phyloP scores from a whole-genome alignment of 23 tunicate species.

The Phallusia fumigata region DNA sequence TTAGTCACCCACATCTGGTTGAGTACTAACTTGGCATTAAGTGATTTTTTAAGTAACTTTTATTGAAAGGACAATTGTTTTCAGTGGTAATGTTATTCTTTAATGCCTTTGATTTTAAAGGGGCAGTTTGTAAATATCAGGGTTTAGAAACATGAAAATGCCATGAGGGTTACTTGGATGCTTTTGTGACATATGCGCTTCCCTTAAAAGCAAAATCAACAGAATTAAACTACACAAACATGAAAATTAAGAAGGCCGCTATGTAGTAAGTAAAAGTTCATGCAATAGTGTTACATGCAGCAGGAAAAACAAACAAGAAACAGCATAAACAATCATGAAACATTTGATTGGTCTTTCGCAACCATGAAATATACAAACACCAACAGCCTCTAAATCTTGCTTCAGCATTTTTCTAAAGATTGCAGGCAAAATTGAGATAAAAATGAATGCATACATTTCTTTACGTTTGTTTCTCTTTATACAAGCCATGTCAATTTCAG shows the following conservation, averaged over 20 bases:
- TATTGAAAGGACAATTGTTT: no score
- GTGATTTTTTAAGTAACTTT: no score
- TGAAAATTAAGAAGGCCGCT: background rate
- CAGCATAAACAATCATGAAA: background rate
- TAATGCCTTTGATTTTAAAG: no score
- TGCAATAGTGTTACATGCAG: background rate
- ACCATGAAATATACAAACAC: background rate
- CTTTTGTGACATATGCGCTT: no score
- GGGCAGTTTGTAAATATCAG: no score
- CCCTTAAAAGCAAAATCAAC: no score
- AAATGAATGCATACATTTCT: background rate
- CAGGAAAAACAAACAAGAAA: background rate
- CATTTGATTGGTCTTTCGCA: slow-evolving; percentile 5
- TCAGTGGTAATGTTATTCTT: no score
- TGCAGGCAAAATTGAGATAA: background rate
- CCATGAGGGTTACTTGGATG: no score
- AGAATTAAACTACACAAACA: background rate
- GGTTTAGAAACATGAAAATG: no score
- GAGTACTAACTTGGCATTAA: no score
- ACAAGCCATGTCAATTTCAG: no score
- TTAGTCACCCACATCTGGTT: no score
- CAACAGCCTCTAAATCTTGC: background rate
- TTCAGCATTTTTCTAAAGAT: background rate
- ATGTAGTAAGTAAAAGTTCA: background rate
- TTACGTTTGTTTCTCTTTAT: background rate